phyloP scores from a whole-genome alignment of 2,888 invertebrate genomes.

The Bellardia bayeri region DNA sequence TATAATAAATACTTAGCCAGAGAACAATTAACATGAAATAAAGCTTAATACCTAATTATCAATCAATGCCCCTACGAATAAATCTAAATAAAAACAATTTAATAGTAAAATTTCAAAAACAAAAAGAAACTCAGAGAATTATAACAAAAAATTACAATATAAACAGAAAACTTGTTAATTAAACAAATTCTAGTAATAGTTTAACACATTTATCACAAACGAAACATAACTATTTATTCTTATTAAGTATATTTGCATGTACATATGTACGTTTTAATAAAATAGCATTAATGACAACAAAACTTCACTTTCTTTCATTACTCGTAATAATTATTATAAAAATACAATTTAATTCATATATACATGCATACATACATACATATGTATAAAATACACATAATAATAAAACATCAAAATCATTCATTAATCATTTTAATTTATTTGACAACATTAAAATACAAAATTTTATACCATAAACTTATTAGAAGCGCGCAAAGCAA shows the following conservation, averaged over 20 bases:
- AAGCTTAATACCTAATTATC: slow-evolving; percentile 71
- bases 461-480: not conserved
- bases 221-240: slow-evolving; percentile 15
- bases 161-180: slow-evolving; percentile 54
- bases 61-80: slow-evolving; percentile 16
- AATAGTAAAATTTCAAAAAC: slow-evolving; percentile 74
- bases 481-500: too few relatives aligned
- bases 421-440: not conserved
- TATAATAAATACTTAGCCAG: slow-evolving; percentile 41
- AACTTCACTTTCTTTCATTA: not conserved
- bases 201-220: slow-evolving; percentile 21
- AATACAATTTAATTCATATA: not conserved
- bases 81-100: slow-evolving; percentile 47
- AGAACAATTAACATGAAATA: slow-evolving; percentile 42
- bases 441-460: not conserved
- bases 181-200: slow-evolving; percentile 53
- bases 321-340: slow-evolving; percentile 1
- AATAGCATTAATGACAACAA: slow-evolving; percentile 2
- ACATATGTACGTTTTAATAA: slow-evolving; percentile 24
- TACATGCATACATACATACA: not conserved
- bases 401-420: not conserved
- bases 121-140: slow-evolving; percentile 71
- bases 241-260: slow-evolving; percentile 52
- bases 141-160: slow-evolving; percentile 49
- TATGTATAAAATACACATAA: not conserved